Base-by-base conservation (phyloP, 1,140 invertebrate genomes). In the Penaeus indicus region DNA sequence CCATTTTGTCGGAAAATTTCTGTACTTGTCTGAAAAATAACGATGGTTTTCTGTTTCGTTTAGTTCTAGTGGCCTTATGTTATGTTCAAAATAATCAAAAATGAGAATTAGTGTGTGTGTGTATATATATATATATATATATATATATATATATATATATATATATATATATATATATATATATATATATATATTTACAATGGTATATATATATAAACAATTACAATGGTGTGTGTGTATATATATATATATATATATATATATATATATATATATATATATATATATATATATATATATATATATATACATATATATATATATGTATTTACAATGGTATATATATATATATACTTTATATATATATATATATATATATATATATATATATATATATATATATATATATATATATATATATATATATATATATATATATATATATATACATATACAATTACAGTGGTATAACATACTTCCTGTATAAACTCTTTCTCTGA, bases 181-280 rank as follows among this genome's bases (percentile, higher is more conserved):
- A 27, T 25, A 3, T 75, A 27, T 75, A 3, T 75, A 27, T 75
- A 27, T 75, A 27, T 75, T 3, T 75, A 27, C 27, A 27, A 32
- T 0, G 27, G n/a, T n/a, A 27, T 75, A 27, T 75, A 27, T 75
- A 27, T 75, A 27, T 75, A 27, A 32, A 27, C 27, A 27, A 16
- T 21, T 75, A 27, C 4, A 27, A 32, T 2, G 3, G 38, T 75
- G n/a, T 75, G n/a, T 80, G 42, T 80, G 61, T 80, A 80, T 80
- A 80, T 80, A 80, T 80, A 80, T 80, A 80, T 80, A 80, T 80
- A 80, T 80, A 80, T 80, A 60, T 80, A 80, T 80, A 80, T 80
- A 80, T 80, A 60, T 80, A 80, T 80, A 80, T 80, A 80, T 80
- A 80, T 80, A 47, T 80, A 80, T 80, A 80, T 80, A 80, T 80